Evolutionary conservation across 2,113 vertebrate genomes (phyloP).

Genomic region (Alethe diademata): DNA sequence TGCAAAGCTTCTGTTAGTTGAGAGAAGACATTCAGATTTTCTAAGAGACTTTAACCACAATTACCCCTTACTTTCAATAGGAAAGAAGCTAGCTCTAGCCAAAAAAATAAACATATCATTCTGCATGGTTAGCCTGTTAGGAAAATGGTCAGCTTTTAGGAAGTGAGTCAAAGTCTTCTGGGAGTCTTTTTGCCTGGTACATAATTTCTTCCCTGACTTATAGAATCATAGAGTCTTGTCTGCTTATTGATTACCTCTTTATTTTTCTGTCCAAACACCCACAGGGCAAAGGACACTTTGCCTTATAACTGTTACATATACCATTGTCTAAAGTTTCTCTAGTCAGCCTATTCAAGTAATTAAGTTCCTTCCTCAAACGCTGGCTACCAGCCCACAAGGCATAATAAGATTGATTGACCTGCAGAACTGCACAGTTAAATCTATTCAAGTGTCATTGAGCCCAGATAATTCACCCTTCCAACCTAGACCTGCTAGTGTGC

Average conservation of each 20-base stretch:
- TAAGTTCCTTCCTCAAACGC: neutral
- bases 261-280: neutral
- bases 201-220: neutral
- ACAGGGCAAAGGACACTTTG: neutral
- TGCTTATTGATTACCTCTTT: neutral
- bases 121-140: neutral
- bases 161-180: neutral
- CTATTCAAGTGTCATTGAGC: neutral
- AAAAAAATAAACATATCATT: constrained; percentile 10
- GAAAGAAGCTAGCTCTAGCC: neutral
- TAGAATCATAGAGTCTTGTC: neutral
- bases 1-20: neutral
- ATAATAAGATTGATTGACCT: neutral
- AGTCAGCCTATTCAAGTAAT: neutral
- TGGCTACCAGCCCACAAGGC: neutral
- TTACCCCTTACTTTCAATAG: neutral
- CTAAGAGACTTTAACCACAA: neutral
- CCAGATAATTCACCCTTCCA: neutral
- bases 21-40: neutral
- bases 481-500: neutral
- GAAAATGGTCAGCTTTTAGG: neutral
- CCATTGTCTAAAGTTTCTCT: neutral
- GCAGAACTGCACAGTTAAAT: neutral
- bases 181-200: neutral
- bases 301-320: neutral